phyloP scores from a whole-genome alignment of 2,113 vertebrate species.

The Salvelinus fontinalis region DNA sequence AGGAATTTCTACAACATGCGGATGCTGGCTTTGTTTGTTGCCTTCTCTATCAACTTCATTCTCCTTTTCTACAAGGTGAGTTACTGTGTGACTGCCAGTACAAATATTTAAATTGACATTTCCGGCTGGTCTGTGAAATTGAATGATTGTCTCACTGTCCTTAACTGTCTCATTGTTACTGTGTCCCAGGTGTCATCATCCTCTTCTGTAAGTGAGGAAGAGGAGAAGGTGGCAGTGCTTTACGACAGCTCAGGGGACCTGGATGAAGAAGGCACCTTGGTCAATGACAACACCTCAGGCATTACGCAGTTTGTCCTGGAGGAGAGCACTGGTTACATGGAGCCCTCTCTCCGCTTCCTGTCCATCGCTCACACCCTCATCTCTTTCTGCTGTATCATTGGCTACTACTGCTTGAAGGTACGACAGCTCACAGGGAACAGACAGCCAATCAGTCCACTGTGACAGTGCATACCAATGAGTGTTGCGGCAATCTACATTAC shows the following conservation, averaged over 20 bases:
- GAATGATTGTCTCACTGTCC: background rate
- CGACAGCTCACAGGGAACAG: constrained; percentile 2
- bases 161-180: background rate
- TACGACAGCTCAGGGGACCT: constrained; percentile 13
- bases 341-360: constrained; percentile 81
- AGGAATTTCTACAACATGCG: constrained; percentile 96
- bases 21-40: constrained; percentile 89
- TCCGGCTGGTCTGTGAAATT: background rate
- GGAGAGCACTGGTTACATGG: constrained; percentile 94
- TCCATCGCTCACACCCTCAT: constrained; percentile 89
- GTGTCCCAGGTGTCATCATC: constrained; percentile 81
- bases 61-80: constrained; percentile 95
- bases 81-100: background rate
- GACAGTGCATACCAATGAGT: too few relatives aligned
- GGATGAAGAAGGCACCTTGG: constrained; percentile 10
- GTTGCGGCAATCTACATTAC: too few relatives aligned
- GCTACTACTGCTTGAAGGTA: constrained; percentile 96
- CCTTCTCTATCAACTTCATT: constrained; percentile 97
- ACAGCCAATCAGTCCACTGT: too few relatives aligned
- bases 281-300: constrained; percentile 34
- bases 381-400: constrained; percentile 95
- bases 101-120: background rate
- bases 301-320: constrained; percentile 83
- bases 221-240: constrained; percentile 67
- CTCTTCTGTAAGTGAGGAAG: constrained; percentile 58